Base-by-base conservation (phyloP, 2,888 invertebrate genomes). In the Byasa hedistus region DNA sequence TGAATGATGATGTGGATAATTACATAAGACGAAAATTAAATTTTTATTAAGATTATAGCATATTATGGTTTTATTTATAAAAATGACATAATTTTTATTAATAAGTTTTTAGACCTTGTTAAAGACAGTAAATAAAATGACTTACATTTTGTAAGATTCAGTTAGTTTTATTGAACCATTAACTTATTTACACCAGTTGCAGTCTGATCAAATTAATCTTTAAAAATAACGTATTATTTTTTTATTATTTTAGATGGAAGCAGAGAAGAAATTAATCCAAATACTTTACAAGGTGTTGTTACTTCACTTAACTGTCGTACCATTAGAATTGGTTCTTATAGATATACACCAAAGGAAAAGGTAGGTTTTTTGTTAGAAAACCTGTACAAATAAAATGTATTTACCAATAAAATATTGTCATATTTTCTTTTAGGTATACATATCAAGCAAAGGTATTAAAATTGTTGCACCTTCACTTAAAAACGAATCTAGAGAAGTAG, bases 261-360 rank as follows among this genome's bases (percentile, higher is more conserved):
- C 71, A 86, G 93, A 77, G 92, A 92, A 74, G 93, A 92, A 73
- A 78, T 93, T 22, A 81, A 84, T 51, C 92, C 92, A 69, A 82
- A 77, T 56, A 73, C 81, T 65, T 83, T 82, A 71, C 85, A 92
- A 72, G 89, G 91, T 57, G 78, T 92, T 60, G 91, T 91, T 63
- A 93, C 94, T n/a, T 85, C 93, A 58, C 78, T 96, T 17, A 85
- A 90, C 22, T 97, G 97, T 83, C 93, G 96, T 72, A 95, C 96
- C 23, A 94, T 98, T 65, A 93, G 97, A 71, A 95, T 98, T 80
- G 98, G 98, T 52, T 96, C 97, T 21, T 96, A 96, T 81, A 95
- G 95, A 88, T 96, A 95, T 78, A 93, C 94, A 72, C 95, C 96
- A 32, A 93, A 92, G 69, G 95, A 96, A 80, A 94, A 94, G 84